phyloP scores from a whole-genome alignment of 2,113 vertebrate genomes.

The Rana temporaria region DNA sequence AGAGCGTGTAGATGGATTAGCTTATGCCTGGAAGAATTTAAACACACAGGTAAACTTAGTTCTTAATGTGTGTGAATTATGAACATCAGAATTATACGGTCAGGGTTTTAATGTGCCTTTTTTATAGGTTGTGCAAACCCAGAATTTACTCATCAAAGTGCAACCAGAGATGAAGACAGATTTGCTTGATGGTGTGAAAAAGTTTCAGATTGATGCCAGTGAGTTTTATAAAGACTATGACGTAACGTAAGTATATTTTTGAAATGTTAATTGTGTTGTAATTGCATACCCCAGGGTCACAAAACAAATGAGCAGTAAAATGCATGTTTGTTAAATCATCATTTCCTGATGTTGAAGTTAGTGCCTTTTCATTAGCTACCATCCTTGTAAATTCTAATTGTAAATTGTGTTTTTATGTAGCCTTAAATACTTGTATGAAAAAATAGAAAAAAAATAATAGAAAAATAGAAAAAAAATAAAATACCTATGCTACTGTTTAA shows the following conservation, averaged over 20 bases:
- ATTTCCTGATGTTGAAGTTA: too few species aligned
- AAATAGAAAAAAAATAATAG: too few species aligned
- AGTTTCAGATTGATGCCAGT: conserved; percentile 69
- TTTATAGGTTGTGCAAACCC: conserved; percentile 73
- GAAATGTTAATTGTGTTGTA: neutral
- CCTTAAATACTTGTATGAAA: too few species aligned
- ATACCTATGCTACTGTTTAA: too few species aligned
- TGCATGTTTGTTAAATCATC: too few species aligned
- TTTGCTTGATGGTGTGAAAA: conserved; percentile 71
- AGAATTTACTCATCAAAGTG: conserved; percentile 75
- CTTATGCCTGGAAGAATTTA: conserved; percentile 81
- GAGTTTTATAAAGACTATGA: conserved; percentile 75
- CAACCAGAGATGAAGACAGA: conserved; percentile 80
- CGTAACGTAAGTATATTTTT: conserved; percentile 68
- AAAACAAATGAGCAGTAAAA: too few species aligned
- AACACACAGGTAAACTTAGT: conserved; percentile 69
- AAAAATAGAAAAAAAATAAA: too few species aligned
- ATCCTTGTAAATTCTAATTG: too few species aligned
- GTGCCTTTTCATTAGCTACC: too few species aligned
- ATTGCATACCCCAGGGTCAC: too few species aligned
- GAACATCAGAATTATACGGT: neutral
- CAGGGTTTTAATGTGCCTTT: conserved; percentile 6
- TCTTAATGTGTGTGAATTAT: neutral
- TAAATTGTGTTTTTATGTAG: too few species aligned
- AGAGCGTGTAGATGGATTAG: conserved; percentile 79